Conservation (phyloP, 1,140 invertebrate genomes). For the Psilanteris sp. region DNA sequence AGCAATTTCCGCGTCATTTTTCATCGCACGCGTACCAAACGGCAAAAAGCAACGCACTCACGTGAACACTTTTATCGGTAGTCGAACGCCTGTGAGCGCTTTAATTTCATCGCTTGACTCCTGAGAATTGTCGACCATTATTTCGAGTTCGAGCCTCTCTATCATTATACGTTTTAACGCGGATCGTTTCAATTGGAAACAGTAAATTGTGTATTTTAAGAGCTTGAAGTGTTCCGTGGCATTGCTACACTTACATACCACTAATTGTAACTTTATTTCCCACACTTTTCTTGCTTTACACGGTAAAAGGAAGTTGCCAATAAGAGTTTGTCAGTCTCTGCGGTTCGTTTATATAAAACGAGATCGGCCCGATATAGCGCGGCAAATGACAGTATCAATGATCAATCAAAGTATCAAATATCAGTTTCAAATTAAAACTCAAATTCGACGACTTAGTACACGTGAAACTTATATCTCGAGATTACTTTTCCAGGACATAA, state of each 20-base stretch:
- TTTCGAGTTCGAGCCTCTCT: conserved; percentile 35
- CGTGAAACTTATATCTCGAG: too few species aligned
- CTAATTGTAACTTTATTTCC: conserved; percentile 17
- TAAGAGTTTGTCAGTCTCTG: too few species aligned
- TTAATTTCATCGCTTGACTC: conserved; percentile 38
- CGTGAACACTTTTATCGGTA: conserved; percentile 42
- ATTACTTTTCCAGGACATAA: too few species aligned
- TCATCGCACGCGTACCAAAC: conserved; percentile 14
- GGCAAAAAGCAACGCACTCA: conserved; percentile 14
- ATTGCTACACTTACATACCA: conserved; percentile 10
- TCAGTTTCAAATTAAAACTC: too few species aligned
- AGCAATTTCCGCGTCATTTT: conserved; percentile 45
- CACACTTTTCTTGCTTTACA: background rate
- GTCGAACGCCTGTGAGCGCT: conserved; percentile 17
- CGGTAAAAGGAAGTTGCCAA: too few species aligned
- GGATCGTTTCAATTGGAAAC: conserved; percentile 45
- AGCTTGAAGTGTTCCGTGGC: conserved; percentile 2
- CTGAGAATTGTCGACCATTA: conserved; percentile 45
- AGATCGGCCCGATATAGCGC: too few species aligned
- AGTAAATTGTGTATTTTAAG: conserved; percentile 36
- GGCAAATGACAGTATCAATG: too few species aligned
- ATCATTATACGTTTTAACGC: conserved; percentile 36
- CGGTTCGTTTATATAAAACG: too few species aligned
- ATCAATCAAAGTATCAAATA: too few species aligned
- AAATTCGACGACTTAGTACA: too few species aligned